Evolutionary conservation across 2,888 invertebrate genomes (phyloP), one percentile per base, ranked within the genome.

Genomic region (Maniola hyperantus): DNA sequence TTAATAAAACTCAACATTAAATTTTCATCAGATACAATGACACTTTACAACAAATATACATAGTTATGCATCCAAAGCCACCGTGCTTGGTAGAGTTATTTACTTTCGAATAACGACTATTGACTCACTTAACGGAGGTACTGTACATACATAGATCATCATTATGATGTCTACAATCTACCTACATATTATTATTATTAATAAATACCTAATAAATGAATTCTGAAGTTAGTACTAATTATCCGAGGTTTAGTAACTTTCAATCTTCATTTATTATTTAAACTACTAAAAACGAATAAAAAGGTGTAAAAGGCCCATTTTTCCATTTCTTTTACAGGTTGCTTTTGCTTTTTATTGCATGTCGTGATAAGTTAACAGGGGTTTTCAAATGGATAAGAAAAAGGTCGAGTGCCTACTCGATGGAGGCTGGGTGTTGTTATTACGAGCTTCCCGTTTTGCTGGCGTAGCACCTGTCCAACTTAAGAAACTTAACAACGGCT

Each of bases 401-500:
- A 33, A 63, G 7, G n/a, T 18, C 1, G 39, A 60, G 11, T 50
- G 66, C 11, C 6, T 39, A 6, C n/a, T 66, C 15, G 33, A 15
- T 26, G 48, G 67, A 18, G 15, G 26, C 11, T 59, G 64, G 42
- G 39, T 18, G 8, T 20, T 64, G 6, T 10, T 64, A 7, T 42
- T 67, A 8, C 53, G 59, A 5, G 34, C 36, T 11, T 26, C 59
- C 2, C 67, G 67, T 13, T 26, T 53, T 7, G 53, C 48, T 1
- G 67, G 67, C 10, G 48, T 54, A 26, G 67, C 64, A 5, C 67
- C 67, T 15, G 20, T 67, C 6, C 53, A 59, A 10, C 36, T 67
- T 26, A n/a, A 1, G n/a, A 8, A 34, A 15, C 5, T 39, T 39
- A 26, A 33, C 6, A 48, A 59, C 7, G 54, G 54, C 26, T 54